These are phyloP conservation scores for Schizaphis graminum DNA, from an alignment of 2,888 invertebrate species.

Conservation along the genomic window DNA sequence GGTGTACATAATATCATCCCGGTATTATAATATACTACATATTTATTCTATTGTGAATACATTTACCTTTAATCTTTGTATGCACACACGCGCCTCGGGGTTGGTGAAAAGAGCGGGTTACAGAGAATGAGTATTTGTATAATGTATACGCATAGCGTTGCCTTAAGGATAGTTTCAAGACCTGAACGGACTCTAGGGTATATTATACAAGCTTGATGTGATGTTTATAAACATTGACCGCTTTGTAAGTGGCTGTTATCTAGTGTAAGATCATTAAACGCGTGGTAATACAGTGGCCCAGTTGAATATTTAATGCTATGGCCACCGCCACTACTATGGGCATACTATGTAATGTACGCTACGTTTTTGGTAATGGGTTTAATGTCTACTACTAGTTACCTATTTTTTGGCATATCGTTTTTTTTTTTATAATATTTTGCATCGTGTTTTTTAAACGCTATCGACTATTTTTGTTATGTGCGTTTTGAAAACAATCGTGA, in stretches of 20 bases:
- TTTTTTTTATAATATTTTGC: background rate
- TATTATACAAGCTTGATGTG: constrained; percentile 20
- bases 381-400: background rate
- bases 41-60: constrained; percentile 38
- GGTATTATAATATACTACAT: background rate
- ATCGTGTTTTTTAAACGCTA: background rate
- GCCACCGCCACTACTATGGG: background rate
- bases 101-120: background rate
- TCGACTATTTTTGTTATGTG: background rate
- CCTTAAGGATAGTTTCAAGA: constrained; percentile 3
- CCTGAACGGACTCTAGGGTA: constrained; percentile 1
- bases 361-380: background rate
- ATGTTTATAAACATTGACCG: constrained; percentile 54
- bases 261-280: constrained; percentile 27
- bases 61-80: constrained; percentile 8
- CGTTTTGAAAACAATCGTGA: background rate
- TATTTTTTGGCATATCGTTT: background rate
- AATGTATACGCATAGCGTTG: background rate
- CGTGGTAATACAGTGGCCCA: constrained; percentile 10
- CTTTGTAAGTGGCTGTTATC: constrained; percentile 28
- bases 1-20: background rate
- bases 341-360: background rate
- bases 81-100: background rate
- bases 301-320: constrained; percentile 29
- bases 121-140: background rate